Conservation (phyloP, 2,113 vertebrate genomes). For the Cepphus grylle region DNA sequence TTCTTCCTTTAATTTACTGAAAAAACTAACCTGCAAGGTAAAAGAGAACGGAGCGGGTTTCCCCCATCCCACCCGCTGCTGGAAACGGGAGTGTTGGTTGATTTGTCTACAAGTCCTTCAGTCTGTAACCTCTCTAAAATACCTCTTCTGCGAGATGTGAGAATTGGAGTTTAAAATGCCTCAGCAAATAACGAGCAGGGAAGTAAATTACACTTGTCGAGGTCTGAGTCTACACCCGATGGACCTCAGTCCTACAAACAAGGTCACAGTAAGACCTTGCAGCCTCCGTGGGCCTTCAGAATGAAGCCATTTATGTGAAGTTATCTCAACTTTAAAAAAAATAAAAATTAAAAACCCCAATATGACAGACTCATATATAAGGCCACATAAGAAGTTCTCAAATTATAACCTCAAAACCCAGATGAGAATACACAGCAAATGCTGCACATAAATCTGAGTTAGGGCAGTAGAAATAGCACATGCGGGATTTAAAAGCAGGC, state of each 20-base stretch:
- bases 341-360: too few species aligned
- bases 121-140: not conserved
- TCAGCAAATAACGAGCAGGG: not conserved
- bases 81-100: not conserved
- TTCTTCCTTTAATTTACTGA: not conserved
- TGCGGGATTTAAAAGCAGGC: not conserved
- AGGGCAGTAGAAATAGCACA: not conserved
- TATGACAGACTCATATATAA: not conserved
- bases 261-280: not conserved
- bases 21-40: not conserved
- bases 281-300: not conserved
- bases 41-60: not conserved
- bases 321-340: not conserved
- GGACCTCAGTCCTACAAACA: not conserved
- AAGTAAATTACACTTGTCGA: not conserved
- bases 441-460: not conserved
- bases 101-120: not conserved
- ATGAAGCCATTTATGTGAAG: not conserved
- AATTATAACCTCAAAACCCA: not conserved
- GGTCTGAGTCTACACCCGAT: not conserved
- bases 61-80: fast-evolving
- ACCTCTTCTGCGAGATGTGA: not conserved
- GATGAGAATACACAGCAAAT: not conserved
- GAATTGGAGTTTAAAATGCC: not conserved
- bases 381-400: not conserved